Conservation (phyloP, 2,113 vertebrate species). For the Coracopsis vasa region DNA sequence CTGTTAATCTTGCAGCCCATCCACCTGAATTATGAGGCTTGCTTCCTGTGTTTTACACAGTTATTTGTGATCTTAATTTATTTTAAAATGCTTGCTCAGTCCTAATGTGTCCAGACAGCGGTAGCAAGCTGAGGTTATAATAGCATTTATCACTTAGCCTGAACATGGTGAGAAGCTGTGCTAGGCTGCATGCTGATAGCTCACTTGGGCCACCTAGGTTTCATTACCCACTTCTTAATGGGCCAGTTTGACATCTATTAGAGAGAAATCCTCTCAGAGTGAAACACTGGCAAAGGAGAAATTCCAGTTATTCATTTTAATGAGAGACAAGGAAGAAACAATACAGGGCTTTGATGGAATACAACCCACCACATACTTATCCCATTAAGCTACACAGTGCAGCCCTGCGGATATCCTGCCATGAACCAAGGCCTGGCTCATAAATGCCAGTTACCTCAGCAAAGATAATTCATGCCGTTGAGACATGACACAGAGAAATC, state of each 20-base stretch:
- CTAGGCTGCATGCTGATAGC: conserved; percentile 59
- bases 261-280: conserved; percentile 62
- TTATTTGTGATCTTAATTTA: conserved; percentile 68
- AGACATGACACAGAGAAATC: background rate
- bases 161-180: conserved; percentile 25
- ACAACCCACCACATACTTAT: conserved; percentile 4
- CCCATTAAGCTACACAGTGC: conserved; percentile 9
- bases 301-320: conserved; percentile 66
- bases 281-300: conserved; percentile 45
- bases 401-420: background rate
- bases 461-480: conserved; percentile 1
- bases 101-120: conserved; percentile 30
- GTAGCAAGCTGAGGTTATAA: conserved; percentile 58
- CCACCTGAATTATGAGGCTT: conserved; percentile 57
- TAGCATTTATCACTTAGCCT: conserved; percentile 59
- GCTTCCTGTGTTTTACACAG: conserved; percentile 53
- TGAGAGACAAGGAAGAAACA: conserved; percentile 60
- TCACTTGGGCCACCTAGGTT: conserved; percentile 64
- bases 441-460: background rate
- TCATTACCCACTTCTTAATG: conserved; percentile 67
- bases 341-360: conserved; percentile 29
- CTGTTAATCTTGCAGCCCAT: conserved; percentile 48
- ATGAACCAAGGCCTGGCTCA: background rate
- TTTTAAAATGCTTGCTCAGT: conserved; percentile 65
- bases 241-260: conserved; percentile 57